Conservation (phyloP, 2,797 vertebrate genomes). For the Chaetophractus vellerosus region DNA sequence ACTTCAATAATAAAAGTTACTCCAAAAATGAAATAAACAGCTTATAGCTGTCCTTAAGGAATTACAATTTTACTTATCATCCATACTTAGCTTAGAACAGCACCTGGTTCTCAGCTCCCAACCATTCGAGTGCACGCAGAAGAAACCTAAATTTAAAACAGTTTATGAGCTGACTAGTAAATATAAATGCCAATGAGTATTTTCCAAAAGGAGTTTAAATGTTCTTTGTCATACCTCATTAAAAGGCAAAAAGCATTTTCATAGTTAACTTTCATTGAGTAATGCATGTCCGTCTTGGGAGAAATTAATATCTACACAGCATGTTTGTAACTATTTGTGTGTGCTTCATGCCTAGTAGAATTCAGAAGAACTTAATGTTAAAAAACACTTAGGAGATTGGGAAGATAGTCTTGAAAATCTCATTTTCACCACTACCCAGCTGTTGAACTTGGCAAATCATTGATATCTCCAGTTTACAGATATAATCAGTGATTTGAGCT, state of each 20-base stretch:
- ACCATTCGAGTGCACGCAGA: background rate
- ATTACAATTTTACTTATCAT: background rate
- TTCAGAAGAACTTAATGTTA: background rate
- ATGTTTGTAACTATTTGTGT: slow-evolving; percentile 23
- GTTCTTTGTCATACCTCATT: background rate
- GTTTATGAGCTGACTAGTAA: background rate
- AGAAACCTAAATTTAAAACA: background rate
- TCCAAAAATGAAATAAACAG: background rate
- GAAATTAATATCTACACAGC: background rate
- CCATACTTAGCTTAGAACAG: background rate
- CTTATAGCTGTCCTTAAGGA: background rate
- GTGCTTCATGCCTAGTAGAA: background rate
- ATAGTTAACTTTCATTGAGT: background rate
- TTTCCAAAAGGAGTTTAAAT: background rate
- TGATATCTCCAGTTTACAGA: background rate
- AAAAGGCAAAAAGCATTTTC: slow-evolving; percentile 16
- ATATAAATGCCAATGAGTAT: background rate
- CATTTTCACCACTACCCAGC: background rate
- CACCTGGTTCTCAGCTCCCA: background rate
- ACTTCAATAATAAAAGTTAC: background rate
- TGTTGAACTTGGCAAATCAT: background rate
- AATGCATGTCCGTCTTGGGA: background rate
- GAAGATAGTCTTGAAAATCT: background rate
- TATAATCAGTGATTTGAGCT: background rate
- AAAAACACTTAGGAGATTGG: background rate